Conservation (phyloP, 2,797 vertebrate genomes). For the Falco berigora region DNA sequence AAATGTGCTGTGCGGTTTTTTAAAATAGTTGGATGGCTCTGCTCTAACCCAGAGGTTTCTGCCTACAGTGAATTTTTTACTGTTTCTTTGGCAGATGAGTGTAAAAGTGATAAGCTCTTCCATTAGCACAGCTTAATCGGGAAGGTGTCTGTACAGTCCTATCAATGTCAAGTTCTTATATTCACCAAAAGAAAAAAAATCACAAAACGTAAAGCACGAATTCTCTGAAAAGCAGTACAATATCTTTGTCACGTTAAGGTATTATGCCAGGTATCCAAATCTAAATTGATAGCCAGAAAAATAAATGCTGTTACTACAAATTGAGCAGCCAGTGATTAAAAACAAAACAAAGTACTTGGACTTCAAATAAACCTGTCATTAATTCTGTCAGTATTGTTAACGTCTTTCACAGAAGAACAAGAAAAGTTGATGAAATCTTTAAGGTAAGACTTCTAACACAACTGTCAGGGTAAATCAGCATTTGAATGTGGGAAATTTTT, state of each 20-base stretch:
- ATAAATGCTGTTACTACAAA: background rate
- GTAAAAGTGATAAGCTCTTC: background rate
- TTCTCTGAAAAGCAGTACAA: background rate
- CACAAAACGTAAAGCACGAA: background rate
- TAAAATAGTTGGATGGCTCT: background rate
- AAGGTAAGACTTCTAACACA: slow-evolving; percentile 40
- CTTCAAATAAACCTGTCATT: background rate
- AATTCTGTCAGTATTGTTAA: slow-evolving; percentile 8
- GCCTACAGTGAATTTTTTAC: background rate
- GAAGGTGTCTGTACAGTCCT: background rate
- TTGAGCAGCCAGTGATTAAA: background rate
- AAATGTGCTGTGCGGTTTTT: background rate
- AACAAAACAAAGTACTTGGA: background rate
- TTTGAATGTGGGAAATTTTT: background rate
- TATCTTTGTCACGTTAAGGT: background rate
- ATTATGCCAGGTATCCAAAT: background rate
- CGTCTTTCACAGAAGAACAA: background rate
- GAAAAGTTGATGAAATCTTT: slow-evolving; percentile 12
- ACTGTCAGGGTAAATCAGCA: background rate
- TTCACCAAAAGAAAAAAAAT: background rate
- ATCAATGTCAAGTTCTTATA: background rate
- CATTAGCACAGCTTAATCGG: rapidly evolving
- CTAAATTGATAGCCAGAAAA: background rate
- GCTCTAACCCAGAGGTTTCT: background rate
- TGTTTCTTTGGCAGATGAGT: background rate